Evolutionary conservation across 2,888 invertebrate genomes (phyloP).

Genomic region (Diaperis boleti): DNA sequence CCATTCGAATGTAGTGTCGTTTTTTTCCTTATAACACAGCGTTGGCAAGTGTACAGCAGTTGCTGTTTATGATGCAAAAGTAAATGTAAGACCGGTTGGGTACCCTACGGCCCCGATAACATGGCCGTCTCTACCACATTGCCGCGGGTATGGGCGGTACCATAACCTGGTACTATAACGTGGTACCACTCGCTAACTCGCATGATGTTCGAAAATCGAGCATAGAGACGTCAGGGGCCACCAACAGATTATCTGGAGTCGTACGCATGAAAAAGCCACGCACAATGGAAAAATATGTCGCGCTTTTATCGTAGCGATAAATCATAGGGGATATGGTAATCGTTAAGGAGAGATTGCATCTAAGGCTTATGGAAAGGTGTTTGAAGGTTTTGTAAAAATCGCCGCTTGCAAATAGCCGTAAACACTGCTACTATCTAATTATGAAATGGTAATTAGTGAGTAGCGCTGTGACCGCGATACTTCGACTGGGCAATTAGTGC

Average conservation of each 20-base stretch:
- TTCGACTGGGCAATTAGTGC: constrained; percentile 24
- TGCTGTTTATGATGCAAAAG: constrained; percentile 46
- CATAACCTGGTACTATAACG: constrained; percentile 41
- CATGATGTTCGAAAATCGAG: constrained; percentile 27
- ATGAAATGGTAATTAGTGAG: constrained; percentile 34
- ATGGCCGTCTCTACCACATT: constrained; percentile 56
- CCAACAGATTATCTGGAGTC: constrained; percentile 7
- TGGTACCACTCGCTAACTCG: constrained; percentile 43
- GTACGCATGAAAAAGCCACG: constrained; percentile 3
- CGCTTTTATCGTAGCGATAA: constrained; percentile 36
- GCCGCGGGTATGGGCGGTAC: constrained; percentile 56
- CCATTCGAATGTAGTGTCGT: constrained; percentile 23
- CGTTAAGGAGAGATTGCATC: constrained; percentile 30
- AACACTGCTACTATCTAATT: constrained; percentile 41
- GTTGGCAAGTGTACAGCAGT: constrained; percentile 43
- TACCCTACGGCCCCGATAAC: constrained; percentile 45
- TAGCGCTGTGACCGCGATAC: constrained; percentile 17
- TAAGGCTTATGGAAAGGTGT: constrained; percentile 33
- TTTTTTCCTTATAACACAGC: constrained; percentile 29
- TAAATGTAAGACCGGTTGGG: constrained; percentile 52
- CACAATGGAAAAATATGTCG: constrained; percentile 30
- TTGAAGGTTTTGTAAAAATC: constrained; percentile 28
- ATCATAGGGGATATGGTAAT: constrained; percentile 35
- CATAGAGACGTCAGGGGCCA: constrained; percentile 24
- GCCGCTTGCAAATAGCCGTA: constrained; percentile 32